A percentile compares a stretch with the other conserved stretches of the same genome.
These are phyloP conservation scores for Tenthredo scrophulariae DNA, from an alignment of 2,888 invertebrate genomes.

Conservation along the genomic window DNA sequence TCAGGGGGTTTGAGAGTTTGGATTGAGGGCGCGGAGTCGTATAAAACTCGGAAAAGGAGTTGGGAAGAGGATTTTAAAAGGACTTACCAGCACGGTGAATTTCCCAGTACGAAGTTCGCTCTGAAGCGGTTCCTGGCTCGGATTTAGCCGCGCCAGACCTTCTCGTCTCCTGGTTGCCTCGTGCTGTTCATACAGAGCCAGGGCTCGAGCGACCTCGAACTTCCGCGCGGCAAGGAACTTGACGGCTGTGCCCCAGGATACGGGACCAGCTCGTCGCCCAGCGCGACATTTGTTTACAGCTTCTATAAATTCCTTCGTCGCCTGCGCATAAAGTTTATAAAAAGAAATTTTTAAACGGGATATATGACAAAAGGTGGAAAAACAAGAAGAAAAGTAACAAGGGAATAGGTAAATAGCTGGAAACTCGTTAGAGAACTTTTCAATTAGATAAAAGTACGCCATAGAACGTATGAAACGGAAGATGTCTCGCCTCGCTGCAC, in stretches of 20 bases:
- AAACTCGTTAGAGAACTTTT: constrained; percentile 16
- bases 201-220: constrained; percentile 94
- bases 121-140: constrained; percentile 89
- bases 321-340: constrained; percentile 79
- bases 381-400: not conserved
- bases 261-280: constrained; percentile 80
- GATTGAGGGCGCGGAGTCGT: not conserved
- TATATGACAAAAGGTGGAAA: not conserved
- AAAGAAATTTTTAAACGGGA: not conserved
- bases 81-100: constrained; percentile 94
- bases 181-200: constrained; percentile 95
- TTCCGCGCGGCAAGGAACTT: constrained; percentile 96
- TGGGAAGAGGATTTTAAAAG: constrained; percentile 31
- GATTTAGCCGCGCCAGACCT: constrained; percentile 91
- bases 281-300: constrained; percentile 84
- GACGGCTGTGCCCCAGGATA: constrained; percentile 93
- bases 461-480: not conserved
- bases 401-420: not conserved
- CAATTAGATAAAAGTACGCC: not conserved
- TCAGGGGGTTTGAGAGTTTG: not conserved
- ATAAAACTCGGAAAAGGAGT: not conserved
- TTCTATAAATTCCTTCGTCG: constrained; percentile 90
- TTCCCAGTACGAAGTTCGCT: constrained; percentile 95
- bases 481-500: not conserved
- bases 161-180: constrained; percentile 93